Conservation (phyloP, 2,113 vertebrate genomes). For the Podarcis cretensis region DNA sequence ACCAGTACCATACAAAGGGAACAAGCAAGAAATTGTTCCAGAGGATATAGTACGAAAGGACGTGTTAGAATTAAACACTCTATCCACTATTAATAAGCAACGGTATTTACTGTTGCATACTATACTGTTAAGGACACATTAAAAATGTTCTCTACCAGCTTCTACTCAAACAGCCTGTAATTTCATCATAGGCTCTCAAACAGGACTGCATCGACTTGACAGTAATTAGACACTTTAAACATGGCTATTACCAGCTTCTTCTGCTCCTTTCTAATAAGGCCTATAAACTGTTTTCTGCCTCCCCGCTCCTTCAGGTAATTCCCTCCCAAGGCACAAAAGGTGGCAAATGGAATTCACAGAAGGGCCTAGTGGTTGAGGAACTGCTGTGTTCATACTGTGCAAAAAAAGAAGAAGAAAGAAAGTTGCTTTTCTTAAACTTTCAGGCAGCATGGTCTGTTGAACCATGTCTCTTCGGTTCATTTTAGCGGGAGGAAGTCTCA, state of each 20-base stretch:
- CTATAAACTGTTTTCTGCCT: not conserved
- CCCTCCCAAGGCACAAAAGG: not conserved
- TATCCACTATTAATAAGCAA: not conserved
- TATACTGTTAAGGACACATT: not conserved
- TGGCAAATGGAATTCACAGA: not conserved
- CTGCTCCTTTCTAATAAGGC: constrained; percentile 3
- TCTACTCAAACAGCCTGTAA: not conserved
- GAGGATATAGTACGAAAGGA: not conserved
- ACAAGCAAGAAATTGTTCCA: not conserved
- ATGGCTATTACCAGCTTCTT: not conserved
- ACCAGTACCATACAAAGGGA: not conserved
- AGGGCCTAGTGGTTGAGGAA: not conserved
- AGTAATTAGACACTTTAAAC: not conserved
- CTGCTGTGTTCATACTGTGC: not conserved
- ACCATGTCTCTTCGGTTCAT: not conserved
- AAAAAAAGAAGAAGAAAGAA: too few species aligned
- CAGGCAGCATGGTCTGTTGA: fast-evolving
- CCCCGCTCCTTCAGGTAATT: not conserved
- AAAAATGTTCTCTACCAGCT: not conserved
- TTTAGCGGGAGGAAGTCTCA: constrained; percentile 27
- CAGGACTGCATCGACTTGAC: not conserved
- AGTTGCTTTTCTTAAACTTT: not conserved
- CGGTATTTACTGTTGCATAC: not conserved
- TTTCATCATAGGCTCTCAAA: not conserved
- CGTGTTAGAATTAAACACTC: constrained; percentile 2